Evolutionary conservation across 1,140 invertebrate species (phyloP), one percentile per base, ranked within the genome.

Genomic region (Drosophila kanapiae): DNA sequence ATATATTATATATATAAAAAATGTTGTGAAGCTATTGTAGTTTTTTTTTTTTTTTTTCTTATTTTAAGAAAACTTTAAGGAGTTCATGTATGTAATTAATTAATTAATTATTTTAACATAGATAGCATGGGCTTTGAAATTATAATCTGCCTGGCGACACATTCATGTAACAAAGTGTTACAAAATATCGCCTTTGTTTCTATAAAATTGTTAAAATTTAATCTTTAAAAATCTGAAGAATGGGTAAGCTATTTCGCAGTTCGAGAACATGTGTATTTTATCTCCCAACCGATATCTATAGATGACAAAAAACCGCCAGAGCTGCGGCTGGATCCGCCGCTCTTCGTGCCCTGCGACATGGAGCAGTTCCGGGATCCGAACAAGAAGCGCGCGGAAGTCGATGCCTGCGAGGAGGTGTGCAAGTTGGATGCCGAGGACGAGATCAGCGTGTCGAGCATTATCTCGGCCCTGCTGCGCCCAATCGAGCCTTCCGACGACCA

Each of bases 371-470:
- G 58, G 1, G 64, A 79, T 38, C 62, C 75, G 0, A 29, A 53
- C 3, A 80, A 83, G 37, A 53, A 78, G 13, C 38, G 14, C 0
- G 10, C 33, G 0, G 11, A 37, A 27, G 49, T 8, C 7, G 47
- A 75, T 3, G 78, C 67, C 18, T 87, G 91, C 42, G 80, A 86
- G 29, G 75, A 75, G 54, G 11, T 48, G 23, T 81, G 84, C 0
- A 42, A 80, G 45, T 29, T 92, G 10, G 64, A 67, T n/a, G 74
- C 91, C n/a, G 71, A 92, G 58, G 91, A 92, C 54, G 91, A 91
- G 68, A 92, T 92, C 47, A 92, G 91, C 64, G 56, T 92, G 11
- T 92, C 91, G 7, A 92, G 91, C 37, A 92, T 92, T 23, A 84
- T 92, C 9, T 92, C 91, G 2, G 76, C 75, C 13, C 16, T 92